Evolutionary conservation across 2,113 vertebrate genomes (phyloP).

Genomic region (Podilymbus podiceps): DNA sequence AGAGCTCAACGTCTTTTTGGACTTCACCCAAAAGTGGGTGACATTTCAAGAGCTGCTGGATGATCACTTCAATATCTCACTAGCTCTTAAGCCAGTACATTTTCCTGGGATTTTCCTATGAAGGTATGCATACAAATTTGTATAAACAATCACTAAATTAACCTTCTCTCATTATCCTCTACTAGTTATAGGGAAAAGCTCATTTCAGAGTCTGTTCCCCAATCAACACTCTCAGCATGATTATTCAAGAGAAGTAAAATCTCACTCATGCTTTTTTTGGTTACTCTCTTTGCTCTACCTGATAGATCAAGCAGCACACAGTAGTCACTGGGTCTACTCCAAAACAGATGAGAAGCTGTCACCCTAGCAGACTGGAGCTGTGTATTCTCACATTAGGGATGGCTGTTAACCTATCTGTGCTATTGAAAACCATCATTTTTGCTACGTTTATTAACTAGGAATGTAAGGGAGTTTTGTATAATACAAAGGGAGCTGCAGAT

Average conservation of each 20-base stretch:
- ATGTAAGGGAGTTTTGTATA: not conserved
- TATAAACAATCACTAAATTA: not conserved
- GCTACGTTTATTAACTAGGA: not conserved
- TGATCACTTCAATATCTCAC: not conserved
- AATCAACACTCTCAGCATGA: not conserved
- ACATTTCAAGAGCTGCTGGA: not conserved
- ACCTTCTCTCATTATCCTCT: not conserved
- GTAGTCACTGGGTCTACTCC: not conserved
- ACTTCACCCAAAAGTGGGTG: not conserved
- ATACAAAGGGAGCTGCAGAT: not conserved
- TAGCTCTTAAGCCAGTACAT: not conserved
- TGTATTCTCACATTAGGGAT: not conserved
- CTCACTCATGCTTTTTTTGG: not conserved
- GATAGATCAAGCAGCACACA: not conserved
- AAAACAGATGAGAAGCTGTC: not conserved
- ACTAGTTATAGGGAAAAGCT: not conserved
- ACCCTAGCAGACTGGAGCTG: not conserved
- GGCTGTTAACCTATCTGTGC: not conserved
- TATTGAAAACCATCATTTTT: not conserved
- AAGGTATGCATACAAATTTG: not conserved
- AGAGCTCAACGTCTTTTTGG: not conserved
- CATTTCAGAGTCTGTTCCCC: not conserved
- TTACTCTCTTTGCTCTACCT: not conserved
- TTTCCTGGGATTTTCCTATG: not conserved
- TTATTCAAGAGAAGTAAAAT: not conserved